phyloP scores from a whole-genome alignment of 1,140 invertebrate genomes.

The Hyles euphorbiae region DNA sequence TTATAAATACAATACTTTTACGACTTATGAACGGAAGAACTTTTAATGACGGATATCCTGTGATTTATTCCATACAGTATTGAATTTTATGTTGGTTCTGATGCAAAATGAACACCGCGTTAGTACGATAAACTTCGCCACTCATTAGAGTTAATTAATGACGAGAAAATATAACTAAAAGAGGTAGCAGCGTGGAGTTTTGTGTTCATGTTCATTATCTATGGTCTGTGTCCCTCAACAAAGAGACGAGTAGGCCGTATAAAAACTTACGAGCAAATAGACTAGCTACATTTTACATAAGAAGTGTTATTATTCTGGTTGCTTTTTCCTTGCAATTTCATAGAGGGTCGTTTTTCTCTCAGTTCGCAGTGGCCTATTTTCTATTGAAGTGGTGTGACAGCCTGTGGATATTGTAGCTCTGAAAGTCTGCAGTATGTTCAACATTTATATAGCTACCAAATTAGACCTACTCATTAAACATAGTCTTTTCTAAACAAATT shows the following conservation, averaged over 20 bases:
- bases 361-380: constrained; percentile 49
- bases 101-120: no score
- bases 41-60: no score
- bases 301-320: not conserved
- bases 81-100: no score
- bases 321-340: constrained; percentile 31
- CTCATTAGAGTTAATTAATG: no score
- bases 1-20: no score
- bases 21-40: no score
- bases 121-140: no score
- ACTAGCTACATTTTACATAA: not conserved
- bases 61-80: no score
- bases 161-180: no score
- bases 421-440: constrained; percentile 5
- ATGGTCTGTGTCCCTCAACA: not conserved
- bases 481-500: no score
- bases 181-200: no score
- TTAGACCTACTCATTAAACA: not conserved
- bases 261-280: not conserved
- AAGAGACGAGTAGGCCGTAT: not conserved
- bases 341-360: constrained; percentile 36
- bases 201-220: no score
- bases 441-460: not conserved
- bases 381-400: constrained; percentile 34
- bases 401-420: constrained; percentile 1